phyloP scores from a whole-genome alignment of 1,140 invertebrate genomes.

The Achroia grisella region DNA sequence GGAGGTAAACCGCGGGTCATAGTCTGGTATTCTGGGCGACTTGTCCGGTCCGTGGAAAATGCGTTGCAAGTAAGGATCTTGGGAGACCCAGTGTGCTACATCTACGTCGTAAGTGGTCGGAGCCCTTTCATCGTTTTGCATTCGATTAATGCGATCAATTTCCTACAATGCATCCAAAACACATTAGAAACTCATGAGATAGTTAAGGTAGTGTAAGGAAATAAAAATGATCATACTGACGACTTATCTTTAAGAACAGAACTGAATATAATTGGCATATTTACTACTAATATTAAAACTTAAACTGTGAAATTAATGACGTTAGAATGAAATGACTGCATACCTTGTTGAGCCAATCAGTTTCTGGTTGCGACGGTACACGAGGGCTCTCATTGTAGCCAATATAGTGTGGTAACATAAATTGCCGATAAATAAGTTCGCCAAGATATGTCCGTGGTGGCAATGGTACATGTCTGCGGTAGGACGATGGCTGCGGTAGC shows the following conservation, averaged over 20 bases:
- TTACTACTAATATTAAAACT: too few relatives aligned
- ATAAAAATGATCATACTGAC: too few relatives aligned
- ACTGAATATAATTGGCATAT: too few relatives aligned
- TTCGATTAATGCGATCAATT: conserved; percentile 26
- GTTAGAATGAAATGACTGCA: too few relatives aligned
- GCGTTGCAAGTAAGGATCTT: conserved; percentile 8
- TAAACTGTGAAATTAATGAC: too few relatives aligned
- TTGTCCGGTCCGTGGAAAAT: background rate
- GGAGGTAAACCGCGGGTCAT: background rate
- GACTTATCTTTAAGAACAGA: too few relatives aligned
- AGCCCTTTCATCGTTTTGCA: conserved; percentile 11
- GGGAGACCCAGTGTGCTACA: conserved; percentile 11
- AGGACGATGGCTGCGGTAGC: background rate
- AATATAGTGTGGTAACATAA: conserved; percentile 15
- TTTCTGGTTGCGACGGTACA: background rate
- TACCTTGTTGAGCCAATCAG: conserved; percentile 29
- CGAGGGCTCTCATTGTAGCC: conserved; percentile 12
- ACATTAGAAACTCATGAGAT: background rate
- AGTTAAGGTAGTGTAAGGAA: too few relatives aligned
- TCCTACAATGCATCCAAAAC: conserved; percentile 12
- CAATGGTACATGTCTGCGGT: background rate
- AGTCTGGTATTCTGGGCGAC: background rate
- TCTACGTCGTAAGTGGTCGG: conserved; percentile 11
- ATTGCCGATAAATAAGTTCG: conserved; percentile 12
- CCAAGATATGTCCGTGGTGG: conserved; percentile 2